Evolutionary conservation across 2,888 invertebrate genomes (phyloP).

Genomic region (Calameuta pallipes): DNA sequence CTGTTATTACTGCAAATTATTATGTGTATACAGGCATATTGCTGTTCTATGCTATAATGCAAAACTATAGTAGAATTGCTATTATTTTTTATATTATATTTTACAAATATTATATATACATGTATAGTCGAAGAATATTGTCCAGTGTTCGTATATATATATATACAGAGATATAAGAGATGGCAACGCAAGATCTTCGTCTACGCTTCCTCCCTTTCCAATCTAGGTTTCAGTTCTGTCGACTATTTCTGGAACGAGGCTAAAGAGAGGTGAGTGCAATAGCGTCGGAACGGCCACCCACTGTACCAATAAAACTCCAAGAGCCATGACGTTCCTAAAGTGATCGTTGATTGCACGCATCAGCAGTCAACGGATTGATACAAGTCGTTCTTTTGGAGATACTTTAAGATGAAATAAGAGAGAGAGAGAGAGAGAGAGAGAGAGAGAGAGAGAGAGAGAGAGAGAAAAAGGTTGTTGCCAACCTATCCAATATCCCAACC

Average conservation of each 20-base stretch:
- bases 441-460: background rate
- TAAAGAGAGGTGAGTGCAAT: slow-evolving; percentile 4
- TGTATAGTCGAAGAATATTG: background rate
- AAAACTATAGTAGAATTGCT: background rate
- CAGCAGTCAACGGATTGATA: background rate
- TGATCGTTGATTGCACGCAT: slow-evolving; percentile 1
- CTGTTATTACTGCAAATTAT: background rate
- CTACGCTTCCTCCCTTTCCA: background rate
- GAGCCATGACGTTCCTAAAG: background rate
- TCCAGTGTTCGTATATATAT: background rate
- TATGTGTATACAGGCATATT: background rate
- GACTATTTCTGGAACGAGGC: slow-evolving; percentile 12
- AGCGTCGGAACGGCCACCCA: background rate
- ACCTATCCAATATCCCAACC: slow-evolving; percentile 22
- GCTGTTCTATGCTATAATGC: background rate
- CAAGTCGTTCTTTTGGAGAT: background rate
- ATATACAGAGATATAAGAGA: no score
- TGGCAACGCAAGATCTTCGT: background rate
- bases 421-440: no score
- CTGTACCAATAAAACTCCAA: background rate
- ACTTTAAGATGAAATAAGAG: background rate
- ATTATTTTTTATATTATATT: background rate
- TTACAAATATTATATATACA: background rate
- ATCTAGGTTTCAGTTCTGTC: background rate
- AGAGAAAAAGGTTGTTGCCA: slow-evolving; percentile 15